A percentile compares a stretch with the other conserved stretches of the same genome.
Evolutionary conservation across 2,113 vertebrate genomes (phyloP).

Genomic region (Labeo rohita): DNA sequence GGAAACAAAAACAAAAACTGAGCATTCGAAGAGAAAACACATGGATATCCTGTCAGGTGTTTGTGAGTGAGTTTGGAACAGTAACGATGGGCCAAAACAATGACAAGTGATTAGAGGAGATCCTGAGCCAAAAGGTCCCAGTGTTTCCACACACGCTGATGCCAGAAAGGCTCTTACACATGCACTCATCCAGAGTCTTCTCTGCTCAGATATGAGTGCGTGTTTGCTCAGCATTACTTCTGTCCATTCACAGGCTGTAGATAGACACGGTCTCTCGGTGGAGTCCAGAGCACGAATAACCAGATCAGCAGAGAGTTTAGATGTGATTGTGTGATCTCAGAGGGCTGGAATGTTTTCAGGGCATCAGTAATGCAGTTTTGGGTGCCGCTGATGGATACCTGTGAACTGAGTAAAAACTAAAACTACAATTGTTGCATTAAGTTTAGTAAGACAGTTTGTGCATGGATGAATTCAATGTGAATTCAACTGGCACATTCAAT

Average conservation of each 20-base stretch:
- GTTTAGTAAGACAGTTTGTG: not conserved
- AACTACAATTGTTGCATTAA: not conserved
- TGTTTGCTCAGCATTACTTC: not conserved
- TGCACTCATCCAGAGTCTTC: not conserved
- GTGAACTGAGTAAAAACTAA: not conserved
- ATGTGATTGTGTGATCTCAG: slow-evolving; percentile 68
- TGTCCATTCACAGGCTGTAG: not conserved
- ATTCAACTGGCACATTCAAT: too few relatives aligned
- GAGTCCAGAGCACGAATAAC: not conserved
- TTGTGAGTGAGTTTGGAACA: not conserved
- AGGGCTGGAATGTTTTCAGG: slow-evolving; percentile 75
- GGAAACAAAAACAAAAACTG: not conserved
- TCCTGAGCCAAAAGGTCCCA: not conserved
- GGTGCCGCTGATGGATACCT: slow-evolving; percentile 35
- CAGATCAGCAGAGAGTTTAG: slow-evolving; percentile 9
- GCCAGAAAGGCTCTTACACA: too few relatives aligned
- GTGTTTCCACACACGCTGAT: not conserved
- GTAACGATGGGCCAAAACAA: slow-evolving; percentile 31
- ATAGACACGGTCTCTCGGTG: not conserved
- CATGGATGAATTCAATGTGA: not conserved
- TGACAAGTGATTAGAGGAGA: not conserved
- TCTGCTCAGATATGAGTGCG: not conserved
- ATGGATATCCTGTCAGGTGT: slow-evolving; percentile 24
- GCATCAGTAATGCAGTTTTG: slow-evolving; percentile 61
- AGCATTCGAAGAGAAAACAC: not conserved